phyloP scores from a whole-genome alignment of 1,140 invertebrate genomes.

The Drosophila lini region DNA sequence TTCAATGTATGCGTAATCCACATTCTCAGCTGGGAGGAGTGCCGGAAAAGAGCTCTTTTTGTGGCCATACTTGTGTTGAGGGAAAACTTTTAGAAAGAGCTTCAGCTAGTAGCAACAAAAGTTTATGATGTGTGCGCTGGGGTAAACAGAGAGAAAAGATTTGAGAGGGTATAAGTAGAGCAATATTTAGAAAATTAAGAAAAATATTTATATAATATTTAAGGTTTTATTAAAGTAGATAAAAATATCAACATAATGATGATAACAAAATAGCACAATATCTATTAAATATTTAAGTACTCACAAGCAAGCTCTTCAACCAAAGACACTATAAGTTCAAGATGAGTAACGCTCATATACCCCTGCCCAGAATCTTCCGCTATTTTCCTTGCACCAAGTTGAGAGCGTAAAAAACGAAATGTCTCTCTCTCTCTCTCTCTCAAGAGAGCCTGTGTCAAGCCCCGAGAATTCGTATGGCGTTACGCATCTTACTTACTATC shows the following conservation, averaged over 20 bases:
- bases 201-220: no score
- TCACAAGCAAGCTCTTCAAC: no score
- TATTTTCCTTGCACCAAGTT: background rate
- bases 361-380: no score
- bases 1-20: conserved; percentile 27
- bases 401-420: background rate
- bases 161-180: no score
- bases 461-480: background rate
- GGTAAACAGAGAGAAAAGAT: conserved; percentile 11
- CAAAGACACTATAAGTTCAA: no score
- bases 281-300: no score
- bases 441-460: background rate
- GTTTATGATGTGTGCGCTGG: conserved; percentile 19
- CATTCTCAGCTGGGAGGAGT: background rate
- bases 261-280: no score
- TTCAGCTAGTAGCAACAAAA: conserved; percentile 24
- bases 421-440: no score
- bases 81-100: conserved; percentile 38
- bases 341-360: no score
- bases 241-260: no score
- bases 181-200: no score
- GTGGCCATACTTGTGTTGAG: conserved; percentile 28
- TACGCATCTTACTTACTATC: background rate
- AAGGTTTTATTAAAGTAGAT: no score
- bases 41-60: conserved; percentile 9